These are phyloP conservation scores for Nephrotoma appendiculata DNA, from an alignment of 2,888 invertebrate genomes.

Conservation along the genomic window DNA sequence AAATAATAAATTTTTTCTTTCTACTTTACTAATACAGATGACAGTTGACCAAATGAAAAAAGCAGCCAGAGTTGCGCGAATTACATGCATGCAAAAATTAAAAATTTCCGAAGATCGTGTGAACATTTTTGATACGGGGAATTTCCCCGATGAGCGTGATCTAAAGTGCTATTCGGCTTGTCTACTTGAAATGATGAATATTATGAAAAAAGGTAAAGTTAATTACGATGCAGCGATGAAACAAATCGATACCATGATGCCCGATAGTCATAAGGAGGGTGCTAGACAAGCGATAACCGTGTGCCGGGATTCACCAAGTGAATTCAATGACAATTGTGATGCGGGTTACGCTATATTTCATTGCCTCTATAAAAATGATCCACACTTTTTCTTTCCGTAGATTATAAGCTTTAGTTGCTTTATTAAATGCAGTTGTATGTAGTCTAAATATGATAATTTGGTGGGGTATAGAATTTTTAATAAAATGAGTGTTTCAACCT, in stretches of 20 bases:
- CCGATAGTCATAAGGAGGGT: conserved; percentile 23
- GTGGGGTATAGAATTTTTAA: too few species aligned
- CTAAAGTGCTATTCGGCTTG: conserved; percentile 40
- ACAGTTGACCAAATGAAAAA: conserved; percentile 44
- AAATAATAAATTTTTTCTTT: not conserved
- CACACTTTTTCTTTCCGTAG: conserved; percentile 24
- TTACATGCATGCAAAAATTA: conserved; percentile 47
- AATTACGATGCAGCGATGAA: conserved; percentile 24
- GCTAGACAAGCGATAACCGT: conserved; percentile 20
- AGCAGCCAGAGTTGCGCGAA: conserved; percentile 45
- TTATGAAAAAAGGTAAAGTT: conserved; percentile 34
- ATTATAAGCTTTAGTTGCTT: not conserved
- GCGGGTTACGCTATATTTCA: conserved; percentile 21
- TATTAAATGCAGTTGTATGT: too few species aligned
- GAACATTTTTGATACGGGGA: conserved; percentile 21
- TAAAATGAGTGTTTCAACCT: too few species aligned
- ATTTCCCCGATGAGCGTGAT: conserved; percentile 24
- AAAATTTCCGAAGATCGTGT: conserved; percentile 39
- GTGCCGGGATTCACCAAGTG: conserved; percentile 24
- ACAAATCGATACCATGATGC: conserved; percentile 28
- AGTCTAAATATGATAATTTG: too few species aligned
- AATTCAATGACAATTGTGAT: conserved; percentile 29
- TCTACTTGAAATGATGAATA: conserved; percentile 36
- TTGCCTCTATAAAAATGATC: conserved; percentile 21
- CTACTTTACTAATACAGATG: conserved; percentile 2